phyloP scores from a whole-genome alignment of 2,797 vertebrate genomes.

The Gallinago solitaria region DNA sequence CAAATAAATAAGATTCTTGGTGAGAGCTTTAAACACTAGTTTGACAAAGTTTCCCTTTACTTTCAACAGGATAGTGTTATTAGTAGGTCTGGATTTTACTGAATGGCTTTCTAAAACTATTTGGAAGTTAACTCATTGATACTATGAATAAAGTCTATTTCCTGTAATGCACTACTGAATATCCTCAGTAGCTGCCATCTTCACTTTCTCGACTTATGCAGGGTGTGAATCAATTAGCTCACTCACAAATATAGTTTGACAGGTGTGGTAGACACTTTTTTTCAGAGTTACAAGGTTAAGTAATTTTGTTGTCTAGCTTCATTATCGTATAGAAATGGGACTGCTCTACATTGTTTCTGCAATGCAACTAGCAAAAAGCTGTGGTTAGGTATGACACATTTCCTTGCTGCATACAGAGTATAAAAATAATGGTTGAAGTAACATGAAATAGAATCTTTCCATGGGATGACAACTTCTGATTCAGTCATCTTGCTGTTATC shows the following conservation, averaged over 20 bases:
- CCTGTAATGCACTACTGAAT: not conserved
- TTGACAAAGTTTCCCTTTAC: not conserved
- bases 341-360: not conserved
- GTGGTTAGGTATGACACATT: not conserved
- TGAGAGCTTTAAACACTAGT: not conserved
- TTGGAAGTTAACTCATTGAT: not conserved
- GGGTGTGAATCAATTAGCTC: not conserved
- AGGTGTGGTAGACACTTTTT: not conserved
- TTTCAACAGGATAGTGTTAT: not conserved
- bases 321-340: not conserved
- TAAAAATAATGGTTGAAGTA: not conserved
- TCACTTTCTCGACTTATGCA: not conserved
- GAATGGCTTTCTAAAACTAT: conserved; percentile 8
- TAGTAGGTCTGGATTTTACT: not conserved
- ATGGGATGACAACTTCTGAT: not conserved
- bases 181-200: not conserved
- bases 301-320: not conserved
- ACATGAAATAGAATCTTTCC: not conserved
- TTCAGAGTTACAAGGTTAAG: not conserved
- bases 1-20: not conserved
- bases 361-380: not conserved
- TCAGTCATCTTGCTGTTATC: not conserved
- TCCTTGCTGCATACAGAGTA: not conserved
- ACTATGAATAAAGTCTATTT: not conserved
- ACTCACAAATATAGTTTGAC: not conserved